A percentile compares a stretch with the other conserved stretches of the same genome.
phyloP scores from a whole-genome alignment of 2,888 invertebrate genomes.

The Cantharis lateralis region DNA sequence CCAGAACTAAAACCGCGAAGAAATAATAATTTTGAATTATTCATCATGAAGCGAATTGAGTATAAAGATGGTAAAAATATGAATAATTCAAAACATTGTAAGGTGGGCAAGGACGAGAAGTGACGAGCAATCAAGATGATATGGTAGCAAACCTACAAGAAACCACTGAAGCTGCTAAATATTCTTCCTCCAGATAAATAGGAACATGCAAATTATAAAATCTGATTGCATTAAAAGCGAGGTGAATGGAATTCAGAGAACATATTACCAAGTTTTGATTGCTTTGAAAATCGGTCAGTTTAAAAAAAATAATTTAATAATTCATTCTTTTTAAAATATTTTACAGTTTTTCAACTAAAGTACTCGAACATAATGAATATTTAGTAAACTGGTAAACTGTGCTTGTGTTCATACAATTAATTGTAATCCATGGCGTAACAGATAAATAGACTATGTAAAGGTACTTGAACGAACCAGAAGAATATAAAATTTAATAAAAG shows the following conservation, averaged over 20 bases:
- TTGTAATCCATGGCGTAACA: not conserved
- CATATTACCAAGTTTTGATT: no score
- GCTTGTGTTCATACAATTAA: not conserved
- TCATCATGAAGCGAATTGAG: not conserved
- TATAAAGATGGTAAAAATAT: not conserved
- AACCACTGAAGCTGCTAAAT: not conserved
- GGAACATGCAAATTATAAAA: not conserved
- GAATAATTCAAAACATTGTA: not conserved
- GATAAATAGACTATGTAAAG: not conserved
- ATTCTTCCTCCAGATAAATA: not conserved
- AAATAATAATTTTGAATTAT: not conserved
- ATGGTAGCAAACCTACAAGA: not conserved
- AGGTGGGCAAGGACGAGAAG: not conserved
- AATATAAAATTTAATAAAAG: not conserved
- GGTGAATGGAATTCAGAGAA: no score
- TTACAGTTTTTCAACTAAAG: not conserved
- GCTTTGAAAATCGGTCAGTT: not conserved
- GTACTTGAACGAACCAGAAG: not conserved
- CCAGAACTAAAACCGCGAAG: not conserved
- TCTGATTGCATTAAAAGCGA: not conserved
- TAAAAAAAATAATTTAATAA: not conserved
- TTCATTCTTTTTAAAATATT: not conserved
- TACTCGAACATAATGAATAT: not conserved
- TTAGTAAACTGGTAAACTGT: not conserved
- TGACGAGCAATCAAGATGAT: not conserved